phyloP scores from a whole-genome alignment of 2,888 invertebrate genomes.

The Stenolophus ochropezus region DNA sequence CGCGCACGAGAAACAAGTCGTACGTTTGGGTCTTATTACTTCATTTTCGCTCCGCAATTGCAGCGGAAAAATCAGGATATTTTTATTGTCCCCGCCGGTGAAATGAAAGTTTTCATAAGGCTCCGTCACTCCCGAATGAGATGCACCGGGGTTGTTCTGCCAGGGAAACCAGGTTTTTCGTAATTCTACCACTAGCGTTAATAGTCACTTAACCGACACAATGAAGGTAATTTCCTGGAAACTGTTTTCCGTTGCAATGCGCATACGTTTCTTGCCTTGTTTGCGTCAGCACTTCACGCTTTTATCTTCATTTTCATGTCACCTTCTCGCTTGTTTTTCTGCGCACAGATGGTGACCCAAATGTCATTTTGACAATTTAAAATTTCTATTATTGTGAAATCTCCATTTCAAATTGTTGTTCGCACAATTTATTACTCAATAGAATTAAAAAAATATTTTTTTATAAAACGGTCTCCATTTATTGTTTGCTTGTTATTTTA shows the following conservation, averaged over 20 bases:
- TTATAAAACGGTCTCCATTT: too few relatives aligned
- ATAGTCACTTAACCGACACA: constrained; percentile 55
- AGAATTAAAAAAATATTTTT: too few relatives aligned
- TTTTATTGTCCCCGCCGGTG: constrained; percentile 17
- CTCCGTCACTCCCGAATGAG: neutral
- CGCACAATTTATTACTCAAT: too few relatives aligned
- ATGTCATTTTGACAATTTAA: neutral
- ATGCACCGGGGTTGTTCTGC: constrained; percentile 2
- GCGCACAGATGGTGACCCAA: neutral
- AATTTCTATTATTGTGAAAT: neutral
- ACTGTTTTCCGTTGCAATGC: constrained; percentile 45
- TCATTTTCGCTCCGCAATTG: constrained; percentile 24
- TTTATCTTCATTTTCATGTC: constrained; percentile 49
- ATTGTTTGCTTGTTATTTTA: too few relatives aligned
- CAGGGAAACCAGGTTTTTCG: neutral
- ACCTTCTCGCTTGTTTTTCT: constrained; percentile 26
- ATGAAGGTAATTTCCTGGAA: constrained; percentile 54
- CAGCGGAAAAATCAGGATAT: constrained; percentile 21
- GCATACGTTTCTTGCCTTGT: constrained; percentile 50
- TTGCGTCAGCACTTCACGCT: constrained; percentile 36
- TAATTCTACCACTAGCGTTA: constrained; percentile 43
- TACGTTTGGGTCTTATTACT: neutral
- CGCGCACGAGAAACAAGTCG: neutral
- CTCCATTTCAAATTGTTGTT: neutral
- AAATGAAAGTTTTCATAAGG: constrained; percentile 34